Evolutionary conservation across 2,888 invertebrate species (phyloP).

Genomic region (Thyatira batis): DNA sequence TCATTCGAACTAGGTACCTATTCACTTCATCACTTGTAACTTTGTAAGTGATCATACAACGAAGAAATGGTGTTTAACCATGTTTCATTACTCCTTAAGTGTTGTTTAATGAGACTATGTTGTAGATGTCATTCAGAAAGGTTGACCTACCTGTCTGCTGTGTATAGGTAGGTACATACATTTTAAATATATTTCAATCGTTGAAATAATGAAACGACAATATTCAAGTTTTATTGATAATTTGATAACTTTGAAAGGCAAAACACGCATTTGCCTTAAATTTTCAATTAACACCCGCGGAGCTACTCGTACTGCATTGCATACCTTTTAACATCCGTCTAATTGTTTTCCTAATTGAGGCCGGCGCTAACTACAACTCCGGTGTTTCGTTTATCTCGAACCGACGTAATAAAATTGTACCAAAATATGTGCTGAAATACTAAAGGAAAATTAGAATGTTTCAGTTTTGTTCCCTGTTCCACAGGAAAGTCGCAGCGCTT

Average conservation of each 20-base stretch:
- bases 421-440: background rate
- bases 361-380: slow-evolving; percentile 17
- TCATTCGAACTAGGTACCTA: no score
- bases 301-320: background rate
- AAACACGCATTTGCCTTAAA: background rate
- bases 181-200: no score
- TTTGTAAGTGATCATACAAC: no score
- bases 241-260: no score
- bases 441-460: background rate
- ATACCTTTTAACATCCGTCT: slow-evolving; percentile 44
- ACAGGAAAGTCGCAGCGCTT: background rate
- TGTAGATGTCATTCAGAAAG: no score
- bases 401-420: background rate
- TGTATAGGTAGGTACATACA: background rate
- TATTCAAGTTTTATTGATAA: no score
- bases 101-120: no score
- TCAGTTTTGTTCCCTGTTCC: background rate
- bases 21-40: no score
- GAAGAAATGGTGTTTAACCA: no score
- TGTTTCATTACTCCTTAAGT: no score
- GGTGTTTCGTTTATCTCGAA: slow-evolving; percentile 8
- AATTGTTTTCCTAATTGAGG: slow-evolving; percentile 61
- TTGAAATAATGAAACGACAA: no score
- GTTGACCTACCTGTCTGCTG: background rate
- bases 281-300: slow-evolving; percentile 23